These are phyloP conservation scores for Agrilus biguttatus DNA, from an alignment of 2,888 invertebrate species.

Conservation along the genomic window DNA sequence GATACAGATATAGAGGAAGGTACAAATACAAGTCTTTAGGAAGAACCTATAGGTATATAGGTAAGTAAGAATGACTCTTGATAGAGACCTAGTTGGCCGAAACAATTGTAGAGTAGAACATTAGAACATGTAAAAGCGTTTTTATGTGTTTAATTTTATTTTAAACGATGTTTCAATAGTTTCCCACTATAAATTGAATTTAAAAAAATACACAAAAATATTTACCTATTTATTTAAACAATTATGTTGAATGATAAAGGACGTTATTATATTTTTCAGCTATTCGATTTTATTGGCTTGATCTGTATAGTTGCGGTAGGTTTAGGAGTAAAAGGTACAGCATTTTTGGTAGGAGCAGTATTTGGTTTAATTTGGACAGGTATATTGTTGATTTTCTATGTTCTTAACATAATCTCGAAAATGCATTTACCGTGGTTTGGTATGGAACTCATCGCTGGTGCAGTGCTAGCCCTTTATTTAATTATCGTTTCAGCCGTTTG, in stretches of 20 bases:
- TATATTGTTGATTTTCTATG: slow-evolving; percentile 9
- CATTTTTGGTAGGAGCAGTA: slow-evolving; percentile 13
- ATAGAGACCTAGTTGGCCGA: too few relatives aligned
- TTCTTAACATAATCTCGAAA: slow-evolving; percentile 9
- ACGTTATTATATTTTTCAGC: slow-evolving; percentile 7
- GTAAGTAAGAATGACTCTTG: too few relatives aligned
- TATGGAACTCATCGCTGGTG: slow-evolving; percentile 12
- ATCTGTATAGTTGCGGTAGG: slow-evolving; percentile 8
- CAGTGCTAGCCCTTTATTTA: slow-evolving; percentile 11
- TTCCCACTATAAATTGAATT: too few relatives aligned
- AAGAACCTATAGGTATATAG: too few relatives aligned
- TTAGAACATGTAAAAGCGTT: too few relatives aligned
- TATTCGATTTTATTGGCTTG: slow-evolving; percentile 13
- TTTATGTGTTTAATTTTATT: too few relatives aligned
- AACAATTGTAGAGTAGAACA: too few relatives aligned
- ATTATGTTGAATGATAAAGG: background rate
- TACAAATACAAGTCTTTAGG: too few relatives aligned
- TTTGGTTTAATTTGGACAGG: slow-evolving; percentile 11
- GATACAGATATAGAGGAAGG: too few relatives aligned
- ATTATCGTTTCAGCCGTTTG: slow-evolving; percentile 9
- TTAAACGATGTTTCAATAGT: too few relatives aligned
- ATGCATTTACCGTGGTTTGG: slow-evolving; percentile 12
- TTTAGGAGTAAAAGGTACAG: slow-evolving; percentile 8
- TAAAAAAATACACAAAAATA: too few relatives aligned
- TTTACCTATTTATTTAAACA: too few relatives aligned